Conservation (phyloP, 1,140 invertebrate species). For the Drosophila bipectinata region DNA sequence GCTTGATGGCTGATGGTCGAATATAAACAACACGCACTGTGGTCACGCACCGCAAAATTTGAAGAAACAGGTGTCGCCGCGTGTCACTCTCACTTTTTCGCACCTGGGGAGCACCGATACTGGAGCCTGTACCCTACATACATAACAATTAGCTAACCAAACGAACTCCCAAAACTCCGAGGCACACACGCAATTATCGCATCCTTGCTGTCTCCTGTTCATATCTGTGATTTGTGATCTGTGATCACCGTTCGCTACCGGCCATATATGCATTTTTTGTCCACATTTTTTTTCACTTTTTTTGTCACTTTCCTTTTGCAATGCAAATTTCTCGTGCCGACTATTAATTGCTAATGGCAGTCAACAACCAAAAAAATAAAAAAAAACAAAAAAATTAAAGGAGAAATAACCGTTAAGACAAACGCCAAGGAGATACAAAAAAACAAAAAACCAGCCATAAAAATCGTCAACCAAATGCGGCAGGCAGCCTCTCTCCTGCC, state of each 20-base stretch:
- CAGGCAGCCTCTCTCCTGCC: constrained; percentile 33
- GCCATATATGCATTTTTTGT: constrained; percentile 17
- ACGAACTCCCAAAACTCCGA: constrained; percentile 18
- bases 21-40: constrained; percentile 36
- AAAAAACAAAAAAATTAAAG: constrained; percentile 17
- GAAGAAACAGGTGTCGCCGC: constrained; percentile 61
- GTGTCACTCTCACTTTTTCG: constrained; percentile 66
- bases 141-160: constrained; percentile 71
- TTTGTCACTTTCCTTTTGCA: constrained; percentile 80
- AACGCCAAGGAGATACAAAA: constrained; percentile 31
- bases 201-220: constrained; percentile 51
- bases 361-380: constrained; percentile 40
- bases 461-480: constrained; percentile 72
- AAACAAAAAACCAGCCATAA: constrained; percentile 53
- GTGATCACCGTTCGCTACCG: constrained; percentile 49
- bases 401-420: constrained; percentile 42
- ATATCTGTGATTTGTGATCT: constrained; percentile 54
- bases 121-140: constrained; percentile 50
- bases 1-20: constrained; percentile 47
- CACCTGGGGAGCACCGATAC: constrained; percentile 15
- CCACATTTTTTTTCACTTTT: constrained; percentile 19
- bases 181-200: constrained; percentile 53
- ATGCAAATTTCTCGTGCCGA: constrained; percentile 79
- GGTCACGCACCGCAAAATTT: constrained; percentile 15
- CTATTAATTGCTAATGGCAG: constrained; percentile 80